Evolutionary conservation across 1,140 invertebrate species (phyloP), one percentile per base, ranked within the genome.

Genomic region (Choristoneura fumiferana): DNA sequence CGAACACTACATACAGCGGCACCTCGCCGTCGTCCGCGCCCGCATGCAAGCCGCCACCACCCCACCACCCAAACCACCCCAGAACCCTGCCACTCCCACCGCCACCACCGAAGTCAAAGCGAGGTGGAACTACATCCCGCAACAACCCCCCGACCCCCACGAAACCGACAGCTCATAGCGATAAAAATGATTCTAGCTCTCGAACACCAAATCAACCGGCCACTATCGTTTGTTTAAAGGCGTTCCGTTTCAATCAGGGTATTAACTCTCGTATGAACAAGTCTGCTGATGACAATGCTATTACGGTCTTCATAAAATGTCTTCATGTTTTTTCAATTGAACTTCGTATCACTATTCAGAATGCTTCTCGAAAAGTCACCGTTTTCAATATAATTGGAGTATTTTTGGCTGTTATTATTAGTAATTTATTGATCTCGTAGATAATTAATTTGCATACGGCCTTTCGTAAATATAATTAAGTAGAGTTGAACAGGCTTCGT

Each of bases 1-100:
- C 58, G 97, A 98, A 79, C 95, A 97, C 69, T 99, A 99, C 89
- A 96, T 99, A 17, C 90, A 94, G 8, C 92, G 95, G 8, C 97
- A 99, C 83, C 91, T 99, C 3, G 92, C 93, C 13, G 97, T 98
- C 36, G 96, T 98, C 1, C 91, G 94, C 38, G 92, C 93, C 33
- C 91, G 95, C 9, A 75, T 77, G 55, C 53, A 73, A 43, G 18
- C 38, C 35, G 13, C 62, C 33, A 10, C 65, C 38, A 12, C 54
- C 39, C 37, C 49, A 4, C 57, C 53, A 13, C 62, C 1, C 43
- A 45, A 3, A 53, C 45, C 61, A 14, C 40, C 36, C 4, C 59
- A 35, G 53, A 59, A 72, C 33, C 38, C 49, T 60, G 3, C 56
- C 53, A 17, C 62, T 13, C 10, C 60, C 54, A 22, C 62, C 29